Evolutionary conservation across 2,113 vertebrate species (phyloP).

Genomic region (Aspidoscelis tigris): DNA sequence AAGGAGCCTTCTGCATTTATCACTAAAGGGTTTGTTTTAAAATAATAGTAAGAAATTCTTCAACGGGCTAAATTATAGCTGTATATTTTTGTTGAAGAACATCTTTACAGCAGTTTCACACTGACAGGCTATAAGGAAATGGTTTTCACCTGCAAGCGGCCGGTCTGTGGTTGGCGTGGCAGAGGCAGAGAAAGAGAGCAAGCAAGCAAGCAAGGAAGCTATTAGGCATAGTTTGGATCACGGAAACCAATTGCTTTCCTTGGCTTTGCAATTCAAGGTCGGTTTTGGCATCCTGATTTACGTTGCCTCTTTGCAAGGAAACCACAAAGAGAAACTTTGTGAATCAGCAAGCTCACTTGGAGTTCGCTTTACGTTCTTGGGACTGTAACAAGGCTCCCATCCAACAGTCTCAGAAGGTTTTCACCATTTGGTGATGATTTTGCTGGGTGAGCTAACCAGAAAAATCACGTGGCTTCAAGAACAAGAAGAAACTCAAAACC

Average conservation of each 20-base stretch:
- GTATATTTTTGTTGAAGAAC: not conserved
- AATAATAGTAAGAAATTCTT: not conserved
- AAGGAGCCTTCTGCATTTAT: not conserved
- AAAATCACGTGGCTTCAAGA: not conserved
- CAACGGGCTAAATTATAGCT: no score
- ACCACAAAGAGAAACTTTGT: constrained; percentile 7
- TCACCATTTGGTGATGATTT: not conserved
- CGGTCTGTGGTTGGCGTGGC: not conserved
- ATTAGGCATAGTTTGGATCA: not conserved
- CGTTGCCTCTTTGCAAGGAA: constrained; percentile 5
- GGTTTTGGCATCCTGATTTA: constrained; percentile 3
- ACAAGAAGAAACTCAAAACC: not conserved
- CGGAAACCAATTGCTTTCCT: constrained; percentile 27
- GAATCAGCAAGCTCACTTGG: not conserved
- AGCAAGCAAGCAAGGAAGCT: not conserved
- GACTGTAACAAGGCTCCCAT: not conserved
- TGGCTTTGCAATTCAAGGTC: constrained; percentile 26
- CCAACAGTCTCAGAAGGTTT: constrained; percentile 13
- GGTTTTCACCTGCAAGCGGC: not conserved
- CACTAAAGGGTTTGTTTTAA: not conserved
- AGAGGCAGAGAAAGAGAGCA: not conserved
- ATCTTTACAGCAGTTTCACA: not conserved
- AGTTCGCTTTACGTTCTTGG: constrained; percentile 11
- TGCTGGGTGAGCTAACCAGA: not conserved
- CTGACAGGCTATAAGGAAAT: no score